Percentiles rank a stretch among this genome's conserved stretches.
These are phyloP conservation scores for Sinella curviseta DNA, from an alignment of 1,140 invertebrate genomes.

Conservation along the genomic window DNA sequence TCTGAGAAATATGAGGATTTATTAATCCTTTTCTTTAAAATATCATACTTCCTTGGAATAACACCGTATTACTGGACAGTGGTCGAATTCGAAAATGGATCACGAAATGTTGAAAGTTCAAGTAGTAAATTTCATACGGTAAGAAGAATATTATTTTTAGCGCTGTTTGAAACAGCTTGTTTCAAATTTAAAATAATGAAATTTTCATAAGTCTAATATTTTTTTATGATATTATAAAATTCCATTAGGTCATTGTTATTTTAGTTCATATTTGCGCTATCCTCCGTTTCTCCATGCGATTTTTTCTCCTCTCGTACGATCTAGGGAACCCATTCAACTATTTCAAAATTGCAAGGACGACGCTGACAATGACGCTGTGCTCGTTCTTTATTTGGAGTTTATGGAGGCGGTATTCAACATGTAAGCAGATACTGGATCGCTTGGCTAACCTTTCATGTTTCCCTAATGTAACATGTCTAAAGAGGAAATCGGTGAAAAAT, in stretches of 20 bases:
- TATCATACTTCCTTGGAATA: not conserved
- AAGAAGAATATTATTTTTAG: too few relatives aligned
- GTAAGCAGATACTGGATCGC: not conserved
- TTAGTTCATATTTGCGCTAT: not conserved
- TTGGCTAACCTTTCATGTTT: not conserved
- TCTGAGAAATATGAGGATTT: too few relatives aligned
- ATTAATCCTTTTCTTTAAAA: not conserved
- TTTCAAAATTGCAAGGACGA: not conserved
- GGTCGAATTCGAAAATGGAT: not conserved
- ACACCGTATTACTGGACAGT: not conserved
- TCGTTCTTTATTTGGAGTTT: not conserved
- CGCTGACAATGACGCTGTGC: not conserved
- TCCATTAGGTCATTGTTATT: too few relatives aligned
- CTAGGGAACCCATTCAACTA: not conserved
- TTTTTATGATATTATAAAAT: too few relatives aligned
- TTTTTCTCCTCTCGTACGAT: not conserved
- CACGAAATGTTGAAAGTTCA: not conserved
- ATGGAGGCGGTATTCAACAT: not conserved
- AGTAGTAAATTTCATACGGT: not conserved
- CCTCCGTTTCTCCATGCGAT: constrained; percentile 50
- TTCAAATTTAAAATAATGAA: not conserved
- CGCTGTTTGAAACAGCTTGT: too few relatives aligned
- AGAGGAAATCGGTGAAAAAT: not conserved
- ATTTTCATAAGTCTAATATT: too few relatives aligned
- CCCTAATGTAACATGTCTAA: not conserved